phyloP scores from a whole-genome alignment of 2,888 invertebrate species.

The Rhingia rostrata region DNA sequence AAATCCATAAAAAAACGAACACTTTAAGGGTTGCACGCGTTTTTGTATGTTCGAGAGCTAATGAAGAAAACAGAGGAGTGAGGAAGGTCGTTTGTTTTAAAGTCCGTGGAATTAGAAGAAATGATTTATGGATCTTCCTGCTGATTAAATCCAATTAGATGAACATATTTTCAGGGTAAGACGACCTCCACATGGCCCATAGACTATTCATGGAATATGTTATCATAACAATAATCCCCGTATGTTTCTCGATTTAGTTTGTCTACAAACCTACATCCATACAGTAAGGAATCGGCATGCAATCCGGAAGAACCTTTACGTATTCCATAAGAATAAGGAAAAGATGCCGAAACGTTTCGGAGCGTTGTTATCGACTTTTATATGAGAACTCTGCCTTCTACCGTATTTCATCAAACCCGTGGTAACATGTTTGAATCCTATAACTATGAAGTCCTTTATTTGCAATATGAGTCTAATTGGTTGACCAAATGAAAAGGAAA shows the following conservation, averaged over 20 bases:
- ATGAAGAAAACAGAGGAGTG: too few relatives aligned
- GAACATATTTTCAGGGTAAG: too few relatives aligned
- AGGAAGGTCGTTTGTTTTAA: too few relatives aligned
- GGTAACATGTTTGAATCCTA: slow-evolving; percentile 95
- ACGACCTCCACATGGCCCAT: too few relatives aligned
- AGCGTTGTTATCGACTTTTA: slow-evolving; percentile 95
- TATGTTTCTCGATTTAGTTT: slow-evolving; percentile 95
- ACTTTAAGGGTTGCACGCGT: too few relatives aligned
- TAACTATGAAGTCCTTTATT: slow-evolving; percentile 92
- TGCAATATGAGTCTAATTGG: slow-evolving; percentile 97
- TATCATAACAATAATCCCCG: slow-evolving; percentile 87
- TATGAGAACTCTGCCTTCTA: slow-evolving; percentile 98
- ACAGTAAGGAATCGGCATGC: slow-evolving; percentile 95
- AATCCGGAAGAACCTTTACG: slow-evolving; percentile 95
- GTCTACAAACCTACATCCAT: slow-evolving; percentile 97
- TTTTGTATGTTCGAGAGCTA: too few relatives aligned
- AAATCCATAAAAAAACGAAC: too few relatives aligned
- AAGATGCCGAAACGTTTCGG: slow-evolving; percentile 96
- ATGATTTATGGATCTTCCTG: too few relatives aligned
- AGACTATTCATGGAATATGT: too few relatives aligned
- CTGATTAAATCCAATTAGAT: too few relatives aligned
- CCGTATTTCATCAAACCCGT: slow-evolving; percentile 99
- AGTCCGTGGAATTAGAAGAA: too few relatives aligned
- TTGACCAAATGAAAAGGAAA: slow-evolving; percentile 93
- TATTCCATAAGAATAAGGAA: slow-evolving; percentile 94